Evolutionary conservation across 2,113 vertebrate species (phyloP), one percentile per base, ranked within the genome.

Genomic region (Diglossa brunneiventris): DNA sequence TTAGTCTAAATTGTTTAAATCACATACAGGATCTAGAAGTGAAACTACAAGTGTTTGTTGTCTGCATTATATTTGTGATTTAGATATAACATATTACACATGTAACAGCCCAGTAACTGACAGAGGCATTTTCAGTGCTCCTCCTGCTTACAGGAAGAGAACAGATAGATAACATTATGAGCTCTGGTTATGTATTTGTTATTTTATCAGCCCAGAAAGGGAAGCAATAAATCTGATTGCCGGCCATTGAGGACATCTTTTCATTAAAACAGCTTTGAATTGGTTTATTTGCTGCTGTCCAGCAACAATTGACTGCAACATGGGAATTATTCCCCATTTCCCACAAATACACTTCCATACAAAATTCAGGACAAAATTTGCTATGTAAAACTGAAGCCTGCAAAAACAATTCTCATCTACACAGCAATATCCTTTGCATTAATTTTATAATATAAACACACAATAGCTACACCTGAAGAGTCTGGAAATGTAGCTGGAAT

Each of bases 171-270:
- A 85, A 82, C 5, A 8, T 42, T 66, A 55, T 20, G 28, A 90
- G 9, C 31, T 85, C 42, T 44, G 19, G 30, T 35, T 37, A 37
- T 14, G 1, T 15, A 27, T 55, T 85, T 72, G 10, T 52, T 55
- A 55, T 10, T 49, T 78, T 64, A 89, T 72, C 84, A 59, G 30
- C 49, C 39, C 62, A 70, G 22, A 92, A 68, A 68, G 4, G 24
- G 27, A 89, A 96, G 61, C 56, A 83, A 75, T 72, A 82, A 67
- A 84, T 72, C 69, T 68, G 52, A 89, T 33, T 44, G 31, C 58
- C 79, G 77, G 31, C 44, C 67, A 83, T 22, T 15, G 16, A 76
- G 21, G 20, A 77, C 8, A 41, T 20, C 13, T 52, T 85, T 85
- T 79, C 28, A 83, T 68, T 68, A 42, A 42, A 85, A 46, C 28